These are phyloP conservation scores for Hydractinia symbiolongicarpus DNA, from an alignment of 30 jellyfish, hydroid and myxozoan species.

Conservation along the genomic window DNA sequence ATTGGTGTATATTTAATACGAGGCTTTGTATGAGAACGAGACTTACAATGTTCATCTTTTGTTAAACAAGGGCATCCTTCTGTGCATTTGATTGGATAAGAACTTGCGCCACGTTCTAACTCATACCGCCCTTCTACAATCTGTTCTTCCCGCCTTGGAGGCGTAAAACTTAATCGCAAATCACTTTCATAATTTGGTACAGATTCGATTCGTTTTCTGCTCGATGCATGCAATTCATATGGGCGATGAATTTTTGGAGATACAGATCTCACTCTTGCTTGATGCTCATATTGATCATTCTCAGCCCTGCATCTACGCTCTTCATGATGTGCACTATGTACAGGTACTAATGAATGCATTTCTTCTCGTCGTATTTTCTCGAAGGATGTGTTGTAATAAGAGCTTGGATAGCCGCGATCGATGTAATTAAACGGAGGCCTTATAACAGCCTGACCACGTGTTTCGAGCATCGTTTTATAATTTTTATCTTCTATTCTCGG, in stretches of 20 bases:
- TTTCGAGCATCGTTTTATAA: no score
- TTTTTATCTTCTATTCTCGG: no score
- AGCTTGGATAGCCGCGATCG: background rate
- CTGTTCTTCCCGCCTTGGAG: no score
- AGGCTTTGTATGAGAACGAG: background rate
- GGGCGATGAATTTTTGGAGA: background rate
- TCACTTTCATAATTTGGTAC: background rate
- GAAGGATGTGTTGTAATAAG: background rate
- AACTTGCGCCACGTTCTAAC: no score
- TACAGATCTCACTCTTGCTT: background rate
- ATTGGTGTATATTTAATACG: slow-evolving; percentile 8
- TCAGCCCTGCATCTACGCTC: background rate
- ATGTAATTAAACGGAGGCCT: no score
- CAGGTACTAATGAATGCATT: slow-evolving; percentile 1
- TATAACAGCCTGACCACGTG: no score
- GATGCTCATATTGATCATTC: background rate
- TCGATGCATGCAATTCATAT: background rate
- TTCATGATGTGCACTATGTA: background rate
- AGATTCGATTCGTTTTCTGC: slow-evolving; percentile 8
- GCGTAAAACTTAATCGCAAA: no score
- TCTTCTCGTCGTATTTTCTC: slow-evolving; percentile 13
- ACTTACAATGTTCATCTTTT: background rate
- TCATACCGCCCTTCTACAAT: no score
- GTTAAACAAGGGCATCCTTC: background rate
- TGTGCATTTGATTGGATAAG: background rate